Evolutionary conservation across 2,888 invertebrate genomes (phyloP), one percentile per base, ranked within the genome.

Genomic region (Sinotaia quadrata): DNA sequence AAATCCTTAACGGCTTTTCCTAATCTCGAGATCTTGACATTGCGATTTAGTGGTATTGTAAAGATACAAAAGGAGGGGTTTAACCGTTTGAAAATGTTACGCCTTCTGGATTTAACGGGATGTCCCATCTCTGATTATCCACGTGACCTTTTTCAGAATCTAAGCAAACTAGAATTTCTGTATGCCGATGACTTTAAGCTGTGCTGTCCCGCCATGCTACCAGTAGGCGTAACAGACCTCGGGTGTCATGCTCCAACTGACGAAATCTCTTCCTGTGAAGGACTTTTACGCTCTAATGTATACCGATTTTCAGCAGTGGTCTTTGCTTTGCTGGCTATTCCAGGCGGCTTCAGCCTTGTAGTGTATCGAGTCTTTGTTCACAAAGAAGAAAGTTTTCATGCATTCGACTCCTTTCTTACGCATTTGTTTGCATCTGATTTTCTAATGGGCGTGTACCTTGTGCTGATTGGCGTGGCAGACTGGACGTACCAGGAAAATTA

Each of bases 391-490:
- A n/a, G 24, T 10, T n/a, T 41, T 1, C 24, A 59, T 18, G 54
- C 34, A 0, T 68, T 68, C 29, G 59, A 51, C 36, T 36, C 66
- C 21, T 60, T 71, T 29, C 47, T 71, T 21, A 34, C 54, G 4
- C 59, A 68, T 31, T 44, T 71, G 27, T 65, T 59, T 24, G 61
- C 49, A 0, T 59, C 68, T 1, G 71, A 71, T 24, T 60, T 65
- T 27, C 41, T 71, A n/a, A 71, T 71, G 71, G 71, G 71, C 0
- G 24, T 71, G 18, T 68, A 71, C 31, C 34, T 71, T 37, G 67
- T 65, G 10, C 49, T 68, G 7, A 66, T 68, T 4, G 68, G 68
- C 10, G 12, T 56, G 12, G 71, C 68, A 18, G 71, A 71, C 24
- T 37, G 49, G 27, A 52, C 66, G 37, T 71, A 63, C 57, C 33